Evolutionary conservation across 2,888 invertebrate genomes (phyloP).

Genomic region (Aradus depressus): DNA sequence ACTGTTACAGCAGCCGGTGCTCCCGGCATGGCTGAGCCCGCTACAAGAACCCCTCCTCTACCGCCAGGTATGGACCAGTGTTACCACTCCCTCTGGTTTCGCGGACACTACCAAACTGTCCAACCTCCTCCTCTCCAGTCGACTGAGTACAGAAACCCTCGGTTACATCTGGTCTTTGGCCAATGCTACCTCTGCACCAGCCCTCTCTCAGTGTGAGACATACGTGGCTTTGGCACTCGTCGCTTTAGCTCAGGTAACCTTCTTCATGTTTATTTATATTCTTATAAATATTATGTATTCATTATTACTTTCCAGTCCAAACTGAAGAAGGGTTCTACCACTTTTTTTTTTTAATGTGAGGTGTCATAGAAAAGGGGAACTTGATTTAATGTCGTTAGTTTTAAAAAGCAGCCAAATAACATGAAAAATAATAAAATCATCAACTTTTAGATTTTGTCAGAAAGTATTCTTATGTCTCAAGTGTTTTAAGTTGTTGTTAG

Average conservation of each 20-base stretch:
- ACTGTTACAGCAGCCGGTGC: too few species aligned
- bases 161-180: conserved; percentile 42
- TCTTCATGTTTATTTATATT: conserved; percentile 25
- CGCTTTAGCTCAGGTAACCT: conserved; percentile 40
- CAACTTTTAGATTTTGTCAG: too few species aligned
- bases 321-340: neutral
- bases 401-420: too few species aligned
- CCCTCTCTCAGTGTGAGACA: conserved; percentile 40
- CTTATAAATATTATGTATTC: neutral
- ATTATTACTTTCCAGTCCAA: neutral
- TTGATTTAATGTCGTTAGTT: too few species aligned
- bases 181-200: conserved; percentile 40
- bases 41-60: conserved; percentile 38
- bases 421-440: too few species aligned
- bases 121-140: conserved; percentile 39
- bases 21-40: conserved; percentile 39
- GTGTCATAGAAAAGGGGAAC: too few species aligned
- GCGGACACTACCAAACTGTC: conserved; percentile 33
- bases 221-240: conserved; percentile 41
- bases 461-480: too few species aligned
- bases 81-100: conserved; percentile 33
- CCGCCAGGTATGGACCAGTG: conserved; percentile 39
- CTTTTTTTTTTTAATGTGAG: too few species aligned
- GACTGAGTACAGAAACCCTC: conserved; percentile 39
- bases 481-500: too few species aligned